Conservation (phyloP, 1,140 invertebrate genomes). For the Panulirus ornatus region DNA sequence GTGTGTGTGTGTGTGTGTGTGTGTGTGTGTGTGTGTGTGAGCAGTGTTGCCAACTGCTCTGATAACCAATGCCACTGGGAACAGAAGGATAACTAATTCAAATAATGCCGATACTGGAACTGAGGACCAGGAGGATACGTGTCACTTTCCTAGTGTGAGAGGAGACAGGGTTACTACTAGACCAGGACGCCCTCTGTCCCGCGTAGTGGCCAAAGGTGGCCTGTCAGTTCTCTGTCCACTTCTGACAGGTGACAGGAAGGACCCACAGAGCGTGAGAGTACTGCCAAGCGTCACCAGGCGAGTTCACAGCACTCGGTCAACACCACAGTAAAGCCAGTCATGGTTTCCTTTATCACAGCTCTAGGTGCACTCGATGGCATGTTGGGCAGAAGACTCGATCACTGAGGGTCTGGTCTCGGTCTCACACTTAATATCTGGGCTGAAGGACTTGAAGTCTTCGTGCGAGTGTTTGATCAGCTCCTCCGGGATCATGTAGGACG, state of each 20-base stretch:
- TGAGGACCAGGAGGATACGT: too few relatives aligned
- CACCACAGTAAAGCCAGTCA: neutral
- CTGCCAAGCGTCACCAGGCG: neutral
- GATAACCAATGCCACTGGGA: constrained; percentile 21
- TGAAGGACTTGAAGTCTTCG: constrained; percentile 62
- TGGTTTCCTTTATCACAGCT: constrained; percentile 22
- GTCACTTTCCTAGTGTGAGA: too few relatives aligned
- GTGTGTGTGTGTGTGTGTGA: neutral
- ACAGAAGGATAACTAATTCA: neutral
- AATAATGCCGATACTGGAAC: constrained; percentile 66
- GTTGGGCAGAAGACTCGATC: constrained; percentile 90
- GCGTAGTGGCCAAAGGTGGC: too few relatives aligned
- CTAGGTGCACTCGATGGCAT: constrained; percentile 93
- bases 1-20: neutral
- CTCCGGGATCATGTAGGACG: constrained; percentile 62
- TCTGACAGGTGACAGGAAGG: neutral
- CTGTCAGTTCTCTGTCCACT: too few relatives aligned
- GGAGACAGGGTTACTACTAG: too few relatives aligned
- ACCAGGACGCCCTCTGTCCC: too few relatives aligned
- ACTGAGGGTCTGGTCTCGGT: constrained; percentile 84
- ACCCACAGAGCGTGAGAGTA: too few relatives aligned
- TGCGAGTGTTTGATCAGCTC: constrained; percentile 66
- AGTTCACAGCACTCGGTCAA: neutral
- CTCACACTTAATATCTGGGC: constrained; percentile 71
- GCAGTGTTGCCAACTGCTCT: too few relatives aligned